A percentile compares a stretch with the other conserved stretches of the same genome.
Conservation (phyloP, 1,140 invertebrate genomes). For the Drosophila littoralis region DNA sequence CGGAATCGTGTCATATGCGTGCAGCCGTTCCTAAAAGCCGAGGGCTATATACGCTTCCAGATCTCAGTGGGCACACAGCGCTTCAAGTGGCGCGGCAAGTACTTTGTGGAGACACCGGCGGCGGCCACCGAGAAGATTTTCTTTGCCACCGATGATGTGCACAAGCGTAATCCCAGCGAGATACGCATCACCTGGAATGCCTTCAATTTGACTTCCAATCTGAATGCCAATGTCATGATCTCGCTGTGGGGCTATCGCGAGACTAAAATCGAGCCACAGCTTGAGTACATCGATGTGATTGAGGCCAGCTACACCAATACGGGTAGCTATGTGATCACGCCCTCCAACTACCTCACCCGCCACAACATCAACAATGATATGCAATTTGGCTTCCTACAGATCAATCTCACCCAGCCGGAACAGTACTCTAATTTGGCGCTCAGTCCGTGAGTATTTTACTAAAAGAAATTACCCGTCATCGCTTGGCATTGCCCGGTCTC, state of each 20-base stretch:
- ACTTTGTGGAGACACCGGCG: constrained; percentile 95
- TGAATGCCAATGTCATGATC: constrained; percentile 90
- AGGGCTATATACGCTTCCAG: constrained; percentile 95
- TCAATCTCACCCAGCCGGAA: constrained; percentile 93
- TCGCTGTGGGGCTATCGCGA: constrained; percentile 95
- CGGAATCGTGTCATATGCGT: constrained; percentile 94
- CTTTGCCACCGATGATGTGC: constrained; percentile 90
- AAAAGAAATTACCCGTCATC: neutral
- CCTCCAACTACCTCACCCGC: constrained; percentile 88
- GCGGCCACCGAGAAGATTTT: constrained; percentile 93
- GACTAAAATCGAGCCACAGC: constrained; percentile 89
- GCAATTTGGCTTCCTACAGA: constrained; percentile 95
- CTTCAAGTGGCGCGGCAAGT: constrained; percentile 96
- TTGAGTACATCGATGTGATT: constrained; percentile 87
- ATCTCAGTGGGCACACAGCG: constrained; percentile 93
- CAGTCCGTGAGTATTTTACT: constrained; percentile 90
- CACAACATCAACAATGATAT: constrained; percentile 90
- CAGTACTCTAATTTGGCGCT: constrained; percentile 88
- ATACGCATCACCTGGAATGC: constrained; percentile 92
- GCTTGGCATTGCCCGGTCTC: no score
- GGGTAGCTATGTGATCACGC: constrained; percentile 89
- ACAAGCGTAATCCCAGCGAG: constrained; percentile 89
- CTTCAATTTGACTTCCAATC: constrained; percentile 93
- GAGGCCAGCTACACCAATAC: constrained; percentile 87
- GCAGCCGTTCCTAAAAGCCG: constrained; percentile 94